Evolutionary conservation across 2,797 vertebrate species (phyloP), one percentile per base, ranked within the genome.

Genomic region (Poecilia velifera): DNA sequence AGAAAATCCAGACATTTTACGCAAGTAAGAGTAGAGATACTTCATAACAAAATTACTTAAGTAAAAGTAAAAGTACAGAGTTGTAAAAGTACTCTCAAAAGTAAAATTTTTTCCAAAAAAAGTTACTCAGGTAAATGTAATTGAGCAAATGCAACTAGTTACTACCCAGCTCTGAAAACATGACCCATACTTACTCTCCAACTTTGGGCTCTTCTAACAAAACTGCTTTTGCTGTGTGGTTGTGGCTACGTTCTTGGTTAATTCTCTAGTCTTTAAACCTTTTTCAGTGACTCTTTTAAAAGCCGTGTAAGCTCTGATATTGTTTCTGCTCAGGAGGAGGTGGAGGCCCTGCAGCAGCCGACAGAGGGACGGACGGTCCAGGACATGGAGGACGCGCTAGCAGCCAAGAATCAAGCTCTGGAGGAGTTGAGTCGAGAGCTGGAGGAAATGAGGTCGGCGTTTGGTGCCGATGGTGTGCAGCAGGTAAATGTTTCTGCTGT

Each of bases 401-500:
- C 95, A 22, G 96, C 94, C n/a, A 97, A 97, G 86, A 96, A 95
- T 10, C 95, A 94, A 84, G 96, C 96, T 18, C 93, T 97, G 85
- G 97, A 98, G 89, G 97, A 98, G 57, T 93, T 98, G 85, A 98
- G 91, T 90, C 93, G 85, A 88, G 97, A 98, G 85, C 96, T 98
- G 77, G 97, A 98, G 90, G 97, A 97, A 85, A 96, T 98, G 93
- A 96, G 96, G 86, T 91, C 96, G 72, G 90, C 94, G 25, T 97
- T 96, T 75, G 98, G 97, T 81, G 94, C 96, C 7, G 98, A 98
- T 79, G 98, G 97, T 84, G 95, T 99, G 22, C 97, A 98, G 88
- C 97, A 98, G 97, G 98, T 99, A 95, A 73, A 80, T 3, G 2
- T 68, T 0, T 4, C 25, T 70, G 28, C 18, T 49, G 4, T 64